These are phyloP conservation scores for Portevinia maculata DNA, from an alignment of 2,888 invertebrate genomes.

Conservation along the genomic window DNA sequence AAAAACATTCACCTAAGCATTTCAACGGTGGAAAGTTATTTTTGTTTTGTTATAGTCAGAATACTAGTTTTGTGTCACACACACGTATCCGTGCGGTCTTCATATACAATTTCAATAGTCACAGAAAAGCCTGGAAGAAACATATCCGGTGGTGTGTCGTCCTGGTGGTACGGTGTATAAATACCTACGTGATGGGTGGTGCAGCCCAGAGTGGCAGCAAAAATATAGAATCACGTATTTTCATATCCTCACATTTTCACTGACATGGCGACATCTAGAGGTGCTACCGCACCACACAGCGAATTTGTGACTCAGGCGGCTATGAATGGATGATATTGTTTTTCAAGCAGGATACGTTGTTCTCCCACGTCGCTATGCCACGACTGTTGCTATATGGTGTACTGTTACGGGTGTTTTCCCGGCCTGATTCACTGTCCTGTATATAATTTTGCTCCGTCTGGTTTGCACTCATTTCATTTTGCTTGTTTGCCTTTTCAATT, in stretches of 20 bases:
- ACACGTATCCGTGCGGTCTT: slow-evolving; percentile 40
- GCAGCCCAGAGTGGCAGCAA: slow-evolving; percentile 1
- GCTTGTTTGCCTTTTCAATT: slow-evolving; percentile 49
- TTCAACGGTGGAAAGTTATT: slow-evolving; percentile 32
- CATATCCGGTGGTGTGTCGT: slow-evolving; percentile 19
- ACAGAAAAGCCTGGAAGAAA: not conserved
- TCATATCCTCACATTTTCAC: slow-evolving; percentile 38
- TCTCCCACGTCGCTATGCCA: slow-evolving; percentile 7
- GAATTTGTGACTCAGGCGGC: slow-evolving; percentile 70
- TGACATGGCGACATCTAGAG: slow-evolving; percentile 36
- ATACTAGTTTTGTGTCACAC: slow-evolving; percentile 23
- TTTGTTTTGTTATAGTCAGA: slow-evolving; percentile 18
- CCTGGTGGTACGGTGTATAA: slow-evolving; percentile 15
- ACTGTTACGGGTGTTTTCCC: slow-evolving; percentile 27
- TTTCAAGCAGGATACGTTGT: slow-evolving; percentile 47
- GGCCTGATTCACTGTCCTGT: slow-evolving; percentile 37
- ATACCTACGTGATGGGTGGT: slow-evolving; percentile 3
- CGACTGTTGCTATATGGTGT: not conserved
- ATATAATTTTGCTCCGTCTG: slow-evolving; percentile 5
- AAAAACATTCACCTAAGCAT: slow-evolving; percentile 1
- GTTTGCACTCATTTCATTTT: slow-evolving; percentile 37
- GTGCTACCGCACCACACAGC: slow-evolving; percentile 67
- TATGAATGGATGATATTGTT: slow-evolving; percentile 71
- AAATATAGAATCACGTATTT: slow-evolving; percentile 67
- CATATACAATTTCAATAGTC: slow-evolving; percentile 17